Conservation (phyloP, 2,888 invertebrate species). For the Nyleta sp. region DNA sequence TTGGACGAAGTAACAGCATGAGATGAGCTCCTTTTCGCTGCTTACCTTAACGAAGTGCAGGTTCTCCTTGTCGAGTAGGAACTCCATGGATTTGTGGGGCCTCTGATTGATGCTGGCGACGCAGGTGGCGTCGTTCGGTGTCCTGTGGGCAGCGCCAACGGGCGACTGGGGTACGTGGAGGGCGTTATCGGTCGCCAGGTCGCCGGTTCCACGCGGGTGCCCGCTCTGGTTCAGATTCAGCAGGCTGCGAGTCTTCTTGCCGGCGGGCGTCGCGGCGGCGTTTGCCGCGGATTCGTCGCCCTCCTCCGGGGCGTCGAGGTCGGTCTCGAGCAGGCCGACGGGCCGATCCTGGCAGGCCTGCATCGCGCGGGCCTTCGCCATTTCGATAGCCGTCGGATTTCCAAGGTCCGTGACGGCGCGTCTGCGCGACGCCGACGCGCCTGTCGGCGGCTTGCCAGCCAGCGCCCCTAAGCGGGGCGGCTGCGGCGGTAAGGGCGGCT, state of each 20-base stretch:
- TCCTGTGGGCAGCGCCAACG: constrained; percentile 80
- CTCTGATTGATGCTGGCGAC: constrained; percentile 75
- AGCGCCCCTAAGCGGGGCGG: constrained; percentile 75
- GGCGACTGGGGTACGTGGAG: constrained; percentile 80
- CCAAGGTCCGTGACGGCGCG: constrained; percentile 82
- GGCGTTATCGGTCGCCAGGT: constrained; percentile 80
- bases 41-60: constrained; percentile 92
- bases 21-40: not conserved
- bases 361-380: constrained; percentile 81
- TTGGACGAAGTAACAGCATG: no score
- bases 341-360: constrained; percentile 84
- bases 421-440: constrained; percentile 79
- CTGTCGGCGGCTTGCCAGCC: constrained; percentile 80
- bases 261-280: constrained; percentile 70
- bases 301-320: constrained; percentile 89
- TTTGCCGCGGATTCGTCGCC: constrained; percentile 75
- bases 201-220: constrained; percentile 79
- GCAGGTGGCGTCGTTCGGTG: constrained; percentile 75
- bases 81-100: constrained; percentile 97
- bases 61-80: constrained; percentile 96
- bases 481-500: constrained; percentile 79
- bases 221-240: constrained; percentile 84
- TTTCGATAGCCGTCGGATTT: constrained; percentile 81
- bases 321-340: constrained; percentile 94
- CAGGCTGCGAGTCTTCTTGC: constrained; percentile 86